Conservation (phyloP, 2,113 vertebrate genomes). For the Heliornis fulica region DNA sequence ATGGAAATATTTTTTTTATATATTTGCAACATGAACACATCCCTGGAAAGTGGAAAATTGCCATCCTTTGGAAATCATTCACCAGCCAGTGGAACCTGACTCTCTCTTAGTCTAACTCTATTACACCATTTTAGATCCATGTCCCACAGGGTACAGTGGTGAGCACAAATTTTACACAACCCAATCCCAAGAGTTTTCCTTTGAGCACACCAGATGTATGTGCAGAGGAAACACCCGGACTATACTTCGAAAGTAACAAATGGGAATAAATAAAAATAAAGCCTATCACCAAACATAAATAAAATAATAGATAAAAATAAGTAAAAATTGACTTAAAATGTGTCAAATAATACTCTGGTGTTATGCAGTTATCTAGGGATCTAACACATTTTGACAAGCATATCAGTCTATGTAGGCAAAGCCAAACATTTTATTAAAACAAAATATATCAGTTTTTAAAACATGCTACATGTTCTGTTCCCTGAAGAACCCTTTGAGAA, state of each 20-base stretch:
- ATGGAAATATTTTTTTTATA: background rate
- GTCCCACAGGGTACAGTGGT: background rate
- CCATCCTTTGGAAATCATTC: background rate
- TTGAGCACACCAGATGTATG: background rate
- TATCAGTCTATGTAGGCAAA: constrained; percentile 54
- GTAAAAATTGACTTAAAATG: constrained; percentile 49
- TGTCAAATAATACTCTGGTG: constrained; percentile 59
- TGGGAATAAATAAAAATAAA: constrained; percentile 44
- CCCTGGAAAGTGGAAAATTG: background rate
- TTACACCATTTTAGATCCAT: background rate
- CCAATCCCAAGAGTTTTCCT: background rate
- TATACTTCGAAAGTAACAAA: constrained; percentile 13
- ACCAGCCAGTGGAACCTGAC: background rate
- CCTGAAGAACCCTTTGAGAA: constrained; percentile 31
- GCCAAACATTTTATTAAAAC: constrained; percentile 67
- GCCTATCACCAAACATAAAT: constrained; percentile 15
- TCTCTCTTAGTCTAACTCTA: background rate
- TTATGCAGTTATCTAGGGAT: constrained; percentile 55
- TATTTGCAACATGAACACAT: background rate
- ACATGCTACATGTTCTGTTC: constrained; percentile 42
- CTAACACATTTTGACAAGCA: constrained; percentile 66
- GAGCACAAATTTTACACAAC: background rate
- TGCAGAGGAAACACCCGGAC: background rate
- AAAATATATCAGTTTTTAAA: constrained; percentile 66
- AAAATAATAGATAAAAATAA: constrained; percentile 60